Percentiles rank a stretch among this genome's conserved stretches.
Evolutionary conservation across 2,888 invertebrate species (phyloP).

Genomic region (Amiota mariae): DNA sequence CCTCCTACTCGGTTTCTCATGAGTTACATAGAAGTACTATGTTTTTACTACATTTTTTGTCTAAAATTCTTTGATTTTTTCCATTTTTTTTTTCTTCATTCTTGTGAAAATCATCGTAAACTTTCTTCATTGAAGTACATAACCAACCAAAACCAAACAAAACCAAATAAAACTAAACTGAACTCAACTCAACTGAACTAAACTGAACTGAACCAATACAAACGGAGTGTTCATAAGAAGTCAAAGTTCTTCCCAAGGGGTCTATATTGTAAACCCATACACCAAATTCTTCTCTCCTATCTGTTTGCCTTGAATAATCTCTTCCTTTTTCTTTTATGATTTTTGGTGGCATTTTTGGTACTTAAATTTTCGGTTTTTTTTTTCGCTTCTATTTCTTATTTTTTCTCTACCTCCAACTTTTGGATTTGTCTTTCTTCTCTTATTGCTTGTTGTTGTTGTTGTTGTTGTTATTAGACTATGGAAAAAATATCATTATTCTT

Average conservation of each 20-base stretch:
- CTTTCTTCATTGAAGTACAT: constrained; percentile 49
- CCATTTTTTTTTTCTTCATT: constrained; percentile 14
- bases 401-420: not conserved
- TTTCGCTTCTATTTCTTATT: constrained; percentile 33
- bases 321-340: constrained; percentile 44
- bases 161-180: constrained; percentile 44
- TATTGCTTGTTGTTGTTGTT: constrained; percentile 20
- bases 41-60: constrained; percentile 1
- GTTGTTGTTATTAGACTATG: constrained; percentile 46
- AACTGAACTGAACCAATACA: constrained; percentile 45
- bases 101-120: constrained; percentile 58
- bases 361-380: not conserved
- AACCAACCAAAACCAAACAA: constrained; percentile 48
- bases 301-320: not conserved
- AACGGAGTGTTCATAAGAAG: constrained; percentile 50
- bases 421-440: constrained; percentile 36
- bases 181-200: constrained; percentile 42
- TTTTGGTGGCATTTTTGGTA: constrained; percentile 27
- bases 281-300: not conserved
- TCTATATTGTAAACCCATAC: not conserved
- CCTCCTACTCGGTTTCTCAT: not conserved
- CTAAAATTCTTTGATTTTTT: not conserved
- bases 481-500: constrained; percentile 64
- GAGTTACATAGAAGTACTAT: too few relatives aligned
- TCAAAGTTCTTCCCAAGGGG: constrained; percentile 60